phyloP scores from a whole-genome alignment of 2,797 vertebrate species.

The Sphaeramia orbicularis region DNA sequence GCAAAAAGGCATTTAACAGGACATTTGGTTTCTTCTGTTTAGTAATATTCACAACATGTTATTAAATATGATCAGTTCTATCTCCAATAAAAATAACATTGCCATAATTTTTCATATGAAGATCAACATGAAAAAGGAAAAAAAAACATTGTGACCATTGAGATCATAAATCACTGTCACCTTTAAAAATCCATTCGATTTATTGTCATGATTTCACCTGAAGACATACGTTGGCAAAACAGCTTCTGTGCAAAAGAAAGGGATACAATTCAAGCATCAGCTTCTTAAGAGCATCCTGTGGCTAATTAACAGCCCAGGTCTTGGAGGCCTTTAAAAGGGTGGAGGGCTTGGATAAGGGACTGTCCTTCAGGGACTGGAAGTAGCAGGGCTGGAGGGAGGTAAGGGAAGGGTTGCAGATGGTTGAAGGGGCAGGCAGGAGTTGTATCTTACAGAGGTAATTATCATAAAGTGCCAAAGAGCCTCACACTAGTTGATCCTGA shows the following conservation, averaged over 20 bases:
- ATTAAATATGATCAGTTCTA: slow-evolving; percentile 40
- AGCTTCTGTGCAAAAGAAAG: slow-evolving; percentile 71
- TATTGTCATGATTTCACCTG: slow-evolving; percentile 59
- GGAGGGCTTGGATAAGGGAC: slow-evolving; percentile 9
- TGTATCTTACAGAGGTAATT: slow-evolving; percentile 74
- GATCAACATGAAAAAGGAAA: slow-evolving; percentile 48
- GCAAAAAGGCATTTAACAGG: slow-evolving; percentile 70
- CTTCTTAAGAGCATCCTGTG: slow-evolving; percentile 48
- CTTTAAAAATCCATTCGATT: slow-evolving; percentile 71
- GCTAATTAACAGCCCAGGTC: slow-evolving; percentile 55
- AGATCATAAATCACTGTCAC: slow-evolving; percentile 62
- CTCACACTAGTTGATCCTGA: slow-evolving; percentile 74
- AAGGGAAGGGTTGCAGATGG: slow-evolving; percentile 6
- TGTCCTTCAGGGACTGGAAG: slow-evolving; percentile 32
- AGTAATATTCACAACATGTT: slow-evolving; percentile 42
- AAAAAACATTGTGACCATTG: slow-evolving; percentile 43
- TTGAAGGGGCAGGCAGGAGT: slow-evolving; percentile 59
- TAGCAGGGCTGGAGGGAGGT: slow-evolving; percentile 16
- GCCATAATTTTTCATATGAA: slow-evolving; percentile 44
- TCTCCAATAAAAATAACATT: slow-evolving; percentile 67
- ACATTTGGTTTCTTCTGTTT: slow-evolving; percentile 61
- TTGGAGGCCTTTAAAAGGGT: slow-evolving; percentile 27
- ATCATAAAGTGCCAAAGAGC: slow-evolving; percentile 82
- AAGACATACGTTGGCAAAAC: slow-evolving; percentile 58
- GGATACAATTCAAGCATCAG: slow-evolving; percentile 64